These are phyloP conservation scores for Ophion ventricosus DNA, from an alignment of 2,888 invertebrate species.

Conservation along the genomic window DNA sequence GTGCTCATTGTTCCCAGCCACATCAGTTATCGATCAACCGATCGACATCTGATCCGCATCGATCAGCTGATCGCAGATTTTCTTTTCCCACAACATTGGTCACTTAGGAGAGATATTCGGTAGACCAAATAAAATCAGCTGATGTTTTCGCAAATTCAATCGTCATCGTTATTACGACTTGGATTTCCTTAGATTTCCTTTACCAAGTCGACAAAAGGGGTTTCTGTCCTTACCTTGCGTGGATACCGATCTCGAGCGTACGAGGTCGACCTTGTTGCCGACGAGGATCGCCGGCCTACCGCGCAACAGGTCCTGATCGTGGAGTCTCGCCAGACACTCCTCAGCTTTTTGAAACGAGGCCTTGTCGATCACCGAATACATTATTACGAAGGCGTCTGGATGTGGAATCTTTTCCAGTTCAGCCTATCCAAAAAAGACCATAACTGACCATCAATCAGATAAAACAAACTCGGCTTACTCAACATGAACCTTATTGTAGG, in stretches of 20 bases:
- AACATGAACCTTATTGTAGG: no score
- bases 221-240: conserved; percentile 90
- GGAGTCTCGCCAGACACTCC: conserved; percentile 90
- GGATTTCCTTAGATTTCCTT: no score
- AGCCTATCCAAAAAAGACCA: conserved; percentile 85
- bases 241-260: conserved; percentile 93
- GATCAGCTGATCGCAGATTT: no score
- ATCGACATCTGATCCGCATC: no score
- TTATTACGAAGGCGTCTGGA: conserved; percentile 93
- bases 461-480: no score
- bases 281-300: conserved; percentile 93
- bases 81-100: no score
- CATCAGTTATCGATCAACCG: no score
- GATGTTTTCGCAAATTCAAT: not conserved
- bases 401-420: conserved; percentile 89
- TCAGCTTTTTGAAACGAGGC: conserved; percentile 93
- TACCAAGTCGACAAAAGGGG: not conserved
- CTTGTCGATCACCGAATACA: conserved; percentile 96
- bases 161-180: no score
- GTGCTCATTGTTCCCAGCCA: no score
- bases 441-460: no score
- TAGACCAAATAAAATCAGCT: no score
- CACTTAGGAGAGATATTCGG: no score
- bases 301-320: conserved; percentile 91
- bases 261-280: conserved; percentile 97